Evolutionary conservation across 1,140 invertebrate genomes (phyloP), one percentile per base, ranked within the genome.

Genomic region (Trichonephila clavipes): DNA sequence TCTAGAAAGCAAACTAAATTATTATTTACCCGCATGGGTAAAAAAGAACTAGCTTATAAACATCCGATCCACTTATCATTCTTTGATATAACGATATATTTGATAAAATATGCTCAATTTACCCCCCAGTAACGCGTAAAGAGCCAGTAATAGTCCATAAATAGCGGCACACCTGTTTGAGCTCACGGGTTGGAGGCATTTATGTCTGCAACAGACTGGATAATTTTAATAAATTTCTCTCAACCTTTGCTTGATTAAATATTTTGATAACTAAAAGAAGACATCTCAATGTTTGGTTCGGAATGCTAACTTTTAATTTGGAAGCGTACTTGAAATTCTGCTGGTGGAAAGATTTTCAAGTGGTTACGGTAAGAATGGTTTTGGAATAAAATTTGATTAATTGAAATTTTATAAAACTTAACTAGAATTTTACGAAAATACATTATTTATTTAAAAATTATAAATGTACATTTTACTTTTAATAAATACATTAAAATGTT

Each of bases 131-230:
- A 34, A 69, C 21, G 64, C 12, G 16, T 77, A 77, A 34, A 28
- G 69, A 77, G 69, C 19, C 69, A 34, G 69, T 77, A 77, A 77
- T 77, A 77, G 69, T 28, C 28, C 69, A 77, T 77, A 77, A 77
- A 77, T 28, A 77, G 69, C 16, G 69, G 28, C 69, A 77, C 69
- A 77, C 69, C 69, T 77, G 69, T 77, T 77, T 6, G 24, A 77
- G 28, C 69, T 24, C 69, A 77, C 69, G 28, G 69, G 12, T 14
- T 40, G 69, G 24, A 28, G 40, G 40, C 24, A 40, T 77, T 77
- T 34, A 77, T 77, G 69, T 77, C 69, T 69, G 24, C 12, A 24
- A 69, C 21, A n/a, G 69, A 77, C 16, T 18, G 28, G 69, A 77
- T 77, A 34, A 19, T 34, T 77, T 77, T 77, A 77, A 77, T 28